phyloP scores from a whole-genome alignment of 2,888 invertebrate genomes.

The Adineta ricciae region DNA sequence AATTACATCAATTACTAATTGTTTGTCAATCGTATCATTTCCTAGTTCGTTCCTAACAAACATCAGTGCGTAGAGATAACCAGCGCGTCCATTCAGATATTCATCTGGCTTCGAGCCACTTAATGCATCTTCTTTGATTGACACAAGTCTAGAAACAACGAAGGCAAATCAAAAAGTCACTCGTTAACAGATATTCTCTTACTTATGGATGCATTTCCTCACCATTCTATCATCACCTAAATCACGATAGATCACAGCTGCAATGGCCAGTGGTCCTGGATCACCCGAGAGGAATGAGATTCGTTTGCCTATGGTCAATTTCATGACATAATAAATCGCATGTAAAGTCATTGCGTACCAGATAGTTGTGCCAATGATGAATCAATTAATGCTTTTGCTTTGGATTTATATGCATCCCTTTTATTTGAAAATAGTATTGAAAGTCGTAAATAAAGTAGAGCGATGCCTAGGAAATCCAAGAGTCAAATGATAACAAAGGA shows the following conservation, averaged over 20 bases:
- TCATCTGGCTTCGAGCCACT: slow-evolving; percentile 60
- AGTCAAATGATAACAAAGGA: neutral
- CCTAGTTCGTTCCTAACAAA: slow-evolving; percentile 56
- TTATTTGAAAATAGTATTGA: neutral
- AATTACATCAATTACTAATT: neutral
- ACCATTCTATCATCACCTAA: neutral
- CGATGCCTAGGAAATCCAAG: neutral
- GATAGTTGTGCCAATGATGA: neutral
- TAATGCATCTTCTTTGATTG: neutral
- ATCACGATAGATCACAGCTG: neutral
- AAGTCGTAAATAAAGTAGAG: neutral
- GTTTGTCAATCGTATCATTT: neutral
- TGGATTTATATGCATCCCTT: neutral
- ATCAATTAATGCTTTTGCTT: neutral
- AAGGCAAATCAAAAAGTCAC: neutral
- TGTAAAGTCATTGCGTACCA: neutral
- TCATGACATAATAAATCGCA: neutral
- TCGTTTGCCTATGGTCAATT: neutral
- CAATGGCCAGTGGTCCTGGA: neutral
- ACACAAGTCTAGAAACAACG: neutral
- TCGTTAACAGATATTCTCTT: neutral
- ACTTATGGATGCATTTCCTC: neutral
- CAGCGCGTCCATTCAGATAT: slow-evolving; percentile 72
- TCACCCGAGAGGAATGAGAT: slow-evolving; percentile 9
- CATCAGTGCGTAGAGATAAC: slow-evolving; percentile 66